These are phyloP conservation scores for Melitaea athalia DNA, from an alignment of 2,888 invertebrate species.

Conservation along the genomic window DNA sequence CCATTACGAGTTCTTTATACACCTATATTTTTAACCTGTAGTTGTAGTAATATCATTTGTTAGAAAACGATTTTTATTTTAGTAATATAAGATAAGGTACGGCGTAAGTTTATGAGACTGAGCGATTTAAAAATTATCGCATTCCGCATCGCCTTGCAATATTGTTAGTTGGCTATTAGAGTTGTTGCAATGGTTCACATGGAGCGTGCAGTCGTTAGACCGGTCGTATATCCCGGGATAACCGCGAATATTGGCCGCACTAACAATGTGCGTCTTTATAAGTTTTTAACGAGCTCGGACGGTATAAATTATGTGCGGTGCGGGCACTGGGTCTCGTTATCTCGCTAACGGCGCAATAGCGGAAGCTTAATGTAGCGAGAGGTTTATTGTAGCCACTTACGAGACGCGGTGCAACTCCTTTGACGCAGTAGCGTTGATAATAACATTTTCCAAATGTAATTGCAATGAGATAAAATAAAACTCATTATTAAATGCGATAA, in stretches of 20 bases:
- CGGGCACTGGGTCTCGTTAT: conserved; percentile 80
- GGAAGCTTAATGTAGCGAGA: conserved; percentile 81
- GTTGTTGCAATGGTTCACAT: conserved; percentile 54
- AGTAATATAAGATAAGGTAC: conserved; percentile 10
- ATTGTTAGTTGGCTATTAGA: conserved; percentile 48
- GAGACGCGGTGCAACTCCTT: conserved; percentile 46
- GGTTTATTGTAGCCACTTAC: conserved; percentile 82
- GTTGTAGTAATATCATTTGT: conserved; percentile 18
- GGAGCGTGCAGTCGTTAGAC: conserved; percentile 66
- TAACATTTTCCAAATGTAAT: conserved; percentile 20
- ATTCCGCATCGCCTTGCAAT: conserved; percentile 43
- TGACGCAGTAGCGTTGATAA: conserved; percentile 29
- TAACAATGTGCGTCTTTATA: conserved; percentile 83
- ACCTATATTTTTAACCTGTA: conserved; percentile 34
- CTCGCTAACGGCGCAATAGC: conserved; percentile 79
- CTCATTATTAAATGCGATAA: neutral
- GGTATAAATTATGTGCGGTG: conserved; percentile 81
- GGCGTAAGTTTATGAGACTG: neutral
- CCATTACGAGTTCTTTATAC: conserved; percentile 62
- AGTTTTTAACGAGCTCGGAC: conserved; percentile 82
- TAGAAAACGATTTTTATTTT: conserved; percentile 15
- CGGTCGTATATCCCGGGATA: conserved; percentile 72
- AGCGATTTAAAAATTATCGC: conserved; percentile 6
- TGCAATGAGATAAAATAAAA: conserved; percentile 5
- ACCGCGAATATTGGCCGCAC: conserved; percentile 79